Evolutionary conservation across 2,888 invertebrate species (phyloP).

Genomic region (Oasisia sp.): DNA sequence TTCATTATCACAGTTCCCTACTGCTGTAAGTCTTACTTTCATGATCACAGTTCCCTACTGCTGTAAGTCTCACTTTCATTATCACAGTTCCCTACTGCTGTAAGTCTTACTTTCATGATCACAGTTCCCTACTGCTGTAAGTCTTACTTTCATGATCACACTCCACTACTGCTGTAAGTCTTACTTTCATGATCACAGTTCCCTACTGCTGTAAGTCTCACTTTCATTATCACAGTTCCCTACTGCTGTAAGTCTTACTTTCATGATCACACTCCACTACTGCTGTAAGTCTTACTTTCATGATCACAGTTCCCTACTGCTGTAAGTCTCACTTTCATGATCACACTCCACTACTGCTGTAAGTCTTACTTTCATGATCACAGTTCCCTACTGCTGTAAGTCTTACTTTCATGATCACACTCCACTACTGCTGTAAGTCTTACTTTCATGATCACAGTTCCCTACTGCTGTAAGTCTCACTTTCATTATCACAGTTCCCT

Average conservation of each 20-base stretch:
- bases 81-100: constrained; percentile 67
- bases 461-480: background rate
- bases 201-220: constrained; percentile 67
- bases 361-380: background rate
- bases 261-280: too few relatives aligned
- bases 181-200: constrained; percentile 41
- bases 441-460: background rate
- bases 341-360: background rate
- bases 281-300: constrained; percentile 48
- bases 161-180: constrained; percentile 56
- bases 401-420: constrained; percentile 39
- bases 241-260: background rate
- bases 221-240: background rate
- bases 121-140: background rate
- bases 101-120: constrained; percentile 41
- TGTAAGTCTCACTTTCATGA: constrained; percentile 44
- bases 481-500: constrained; percentile 69
- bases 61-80: constrained; percentile 44
- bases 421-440: constrained; percentile 67
- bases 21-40: background rate
- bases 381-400: constrained; percentile 68
- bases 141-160: too few relatives aligned
- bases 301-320: constrained; percentile 67
- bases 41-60: constrained; percentile 66
- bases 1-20: background rate